phyloP scores from a whole-genome alignment of 2,113 vertebrate species.

The Antechinus flavipes region DNA sequence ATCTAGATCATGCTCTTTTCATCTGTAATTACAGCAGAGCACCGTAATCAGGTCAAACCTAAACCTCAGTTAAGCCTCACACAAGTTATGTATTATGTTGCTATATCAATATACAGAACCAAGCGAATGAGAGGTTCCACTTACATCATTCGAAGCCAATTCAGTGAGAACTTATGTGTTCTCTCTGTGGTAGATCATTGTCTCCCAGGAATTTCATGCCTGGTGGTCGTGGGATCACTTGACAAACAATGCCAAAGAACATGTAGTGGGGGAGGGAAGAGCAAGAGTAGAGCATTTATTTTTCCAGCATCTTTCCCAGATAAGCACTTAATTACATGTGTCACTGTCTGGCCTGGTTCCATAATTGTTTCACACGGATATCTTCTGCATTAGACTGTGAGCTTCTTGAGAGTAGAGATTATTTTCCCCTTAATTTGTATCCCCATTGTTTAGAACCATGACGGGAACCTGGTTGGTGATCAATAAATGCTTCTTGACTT shows the following conservation, averaged over 20 bases:
- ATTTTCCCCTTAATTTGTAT: conserved; percentile 12
- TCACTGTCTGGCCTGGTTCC: conserved; percentile 47
- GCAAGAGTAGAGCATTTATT: conserved; percentile 51
- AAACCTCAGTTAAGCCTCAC: conserved; percentile 40
- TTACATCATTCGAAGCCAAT: conserved; percentile 57
- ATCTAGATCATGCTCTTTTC: conserved; percentile 26
- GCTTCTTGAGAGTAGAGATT: conserved; percentile 43
- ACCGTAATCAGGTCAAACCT: conserved; percentile 43
- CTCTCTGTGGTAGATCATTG: conserved; percentile 43
- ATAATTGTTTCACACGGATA: conserved; percentile 53
- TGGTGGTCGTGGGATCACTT: conserved; percentile 54
- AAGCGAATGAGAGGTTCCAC: conserved; percentile 33
- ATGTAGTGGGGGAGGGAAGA: neutral
- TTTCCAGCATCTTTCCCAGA: conserved; percentile 34
- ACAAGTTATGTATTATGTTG: conserved; percentile 52
- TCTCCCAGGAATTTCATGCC: conserved; percentile 60
- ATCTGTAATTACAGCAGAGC: conserved; percentile 43
- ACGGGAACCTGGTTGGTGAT: conserved; percentile 1
- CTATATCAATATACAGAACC: conserved; percentile 47
- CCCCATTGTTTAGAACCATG: neutral
- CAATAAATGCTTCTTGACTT: neutral
- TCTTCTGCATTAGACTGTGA: conserved; percentile 45
- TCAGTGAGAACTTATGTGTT: conserved; percentile 43
- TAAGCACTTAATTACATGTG: conserved; percentile 54
- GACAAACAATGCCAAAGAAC: conserved; percentile 47